A percentile compares a stretch with the other conserved stretches of the same genome.
These are phyloP conservation scores for Pinctada fucata DNA, from an alignment of 2,888 invertebrate species.

Conservation along the genomic window DNA sequence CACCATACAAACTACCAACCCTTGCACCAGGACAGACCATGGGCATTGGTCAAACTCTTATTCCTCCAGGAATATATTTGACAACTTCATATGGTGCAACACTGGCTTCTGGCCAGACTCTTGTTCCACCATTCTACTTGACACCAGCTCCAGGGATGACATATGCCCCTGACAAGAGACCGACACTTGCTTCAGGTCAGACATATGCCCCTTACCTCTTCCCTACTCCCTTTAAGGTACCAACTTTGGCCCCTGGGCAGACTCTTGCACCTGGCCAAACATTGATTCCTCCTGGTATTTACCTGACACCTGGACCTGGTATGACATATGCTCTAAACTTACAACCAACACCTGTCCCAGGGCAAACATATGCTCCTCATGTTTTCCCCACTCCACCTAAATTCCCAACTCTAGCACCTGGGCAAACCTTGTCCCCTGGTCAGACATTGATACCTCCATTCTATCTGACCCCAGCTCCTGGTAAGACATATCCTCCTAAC, in stretches of 20 bases:
- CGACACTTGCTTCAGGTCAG: not conserved
- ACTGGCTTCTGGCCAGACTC: not conserved
- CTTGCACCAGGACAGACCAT: constrained; percentile 47
- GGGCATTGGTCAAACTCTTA: constrained; percentile 44
- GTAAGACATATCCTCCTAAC: too few species aligned
- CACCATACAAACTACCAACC: constrained; percentile 39
- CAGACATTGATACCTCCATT: not conserved
- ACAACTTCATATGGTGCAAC: not conserved
- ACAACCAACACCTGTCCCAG: not conserved
- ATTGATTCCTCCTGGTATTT: not conserved
- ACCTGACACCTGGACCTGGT: not conserved
- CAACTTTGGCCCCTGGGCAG: not conserved
- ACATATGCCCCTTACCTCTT: not conserved
- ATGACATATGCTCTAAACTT: not conserved
- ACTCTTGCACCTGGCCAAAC: not conserved
- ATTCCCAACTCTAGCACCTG: not conserved
- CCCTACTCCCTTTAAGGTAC: not conserved
- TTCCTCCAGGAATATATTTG: constrained; percentile 3
- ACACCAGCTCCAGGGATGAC: not conserved
- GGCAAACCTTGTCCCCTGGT: not conserved
- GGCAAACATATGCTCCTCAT: not conserved
- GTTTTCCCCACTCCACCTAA: not conserved
- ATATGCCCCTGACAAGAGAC: not conserved
- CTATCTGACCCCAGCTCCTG: too few species aligned
- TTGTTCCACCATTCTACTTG: not conserved